Conservation (phyloP, 1,140 invertebrate genomes). For the Panonychus citri region DNA sequence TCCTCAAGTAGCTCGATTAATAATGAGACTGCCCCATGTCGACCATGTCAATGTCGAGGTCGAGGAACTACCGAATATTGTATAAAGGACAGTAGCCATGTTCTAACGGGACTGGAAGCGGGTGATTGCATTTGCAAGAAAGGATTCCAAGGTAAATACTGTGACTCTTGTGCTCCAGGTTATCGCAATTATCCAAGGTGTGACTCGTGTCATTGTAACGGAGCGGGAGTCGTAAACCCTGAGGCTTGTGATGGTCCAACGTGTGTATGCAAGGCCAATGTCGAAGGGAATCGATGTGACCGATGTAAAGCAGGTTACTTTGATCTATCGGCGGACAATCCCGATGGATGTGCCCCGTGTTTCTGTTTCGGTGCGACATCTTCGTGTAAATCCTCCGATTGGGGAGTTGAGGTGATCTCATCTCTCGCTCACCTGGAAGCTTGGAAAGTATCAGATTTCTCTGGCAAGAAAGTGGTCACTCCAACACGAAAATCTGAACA, state of each 20-base stretch:
- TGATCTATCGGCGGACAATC: slow-evolving; percentile 43
- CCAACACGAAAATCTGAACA: slow-evolving; percentile 18
- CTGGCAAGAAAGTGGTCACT: slow-evolving; percentile 15
- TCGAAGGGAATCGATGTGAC: slow-evolving; percentile 37
- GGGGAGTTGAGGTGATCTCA: slow-evolving; percentile 11
- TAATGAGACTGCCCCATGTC: slow-evolving; percentile 42
- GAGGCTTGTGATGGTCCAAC: slow-evolving; percentile 45
- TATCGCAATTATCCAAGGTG: slow-evolving; percentile 55
- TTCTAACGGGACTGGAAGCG: slow-evolving; percentile 45
- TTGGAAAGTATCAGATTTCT: slow-evolving; percentile 24
- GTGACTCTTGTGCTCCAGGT: slow-evolving; percentile 59
- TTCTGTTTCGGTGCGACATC: slow-evolving; percentile 70
- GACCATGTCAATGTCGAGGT: slow-evolving; percentile 71
- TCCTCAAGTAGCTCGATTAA: no score
- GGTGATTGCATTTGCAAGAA: slow-evolving; percentile 62
- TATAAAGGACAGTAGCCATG: slow-evolving; percentile 21
- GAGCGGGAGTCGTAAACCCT: slow-evolving; percentile 37
- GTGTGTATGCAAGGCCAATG: slow-evolving; percentile 69
- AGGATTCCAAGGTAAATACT: slow-evolving; percentile 54
- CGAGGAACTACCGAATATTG: slow-evolving; percentile 80
- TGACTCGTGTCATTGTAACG: slow-evolving; percentile 53
- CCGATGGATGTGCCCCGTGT: slow-evolving; percentile 60
- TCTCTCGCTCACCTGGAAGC: slow-evolving; percentile 7
- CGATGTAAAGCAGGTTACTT: slow-evolving; percentile 57
- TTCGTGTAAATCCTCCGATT: slow-evolving; percentile 35